Evolutionary conservation across 2,888 invertebrate genomes (phyloP), one percentile per base, ranked within the genome.

Genomic region (Parapristionchus giblindavisi): DNA sequence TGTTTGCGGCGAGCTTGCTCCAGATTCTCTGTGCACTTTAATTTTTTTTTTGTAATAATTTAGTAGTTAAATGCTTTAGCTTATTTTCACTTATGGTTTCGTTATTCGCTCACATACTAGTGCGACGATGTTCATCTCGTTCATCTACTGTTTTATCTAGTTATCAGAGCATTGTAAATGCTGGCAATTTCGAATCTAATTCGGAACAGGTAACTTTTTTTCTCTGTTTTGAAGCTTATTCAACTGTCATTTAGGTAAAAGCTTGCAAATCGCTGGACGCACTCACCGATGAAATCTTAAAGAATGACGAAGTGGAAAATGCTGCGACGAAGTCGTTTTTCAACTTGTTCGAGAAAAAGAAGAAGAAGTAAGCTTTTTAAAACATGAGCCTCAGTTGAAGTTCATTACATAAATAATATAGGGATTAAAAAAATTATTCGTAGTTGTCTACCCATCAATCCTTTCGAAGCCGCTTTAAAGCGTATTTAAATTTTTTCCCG

Each of bases 291-390:
- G 54, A 70, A 14, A 38, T 70, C 24, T 6, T 70, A 17, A 56
- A 54, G 11, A 29, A 70, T 36, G 56, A 36, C 21, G 24, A 70
- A 1, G 56, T 29, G 11, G 17, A 29, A 8, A 24, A 17, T 14
- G 21, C n/a, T 8, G 21, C 34, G 8, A 24, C 3, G 11, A 38
- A 52, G 38, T 54, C 70, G 11, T 43, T 77, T 11, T 61, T 65
- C 17, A 66, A 63, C 48, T 36, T 79, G 1, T 79, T 81, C 48
- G 40, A 56, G 58, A 70, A 65, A 21, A 24, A 34, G 34, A 75
- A 77, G 27, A 75, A 60, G 21, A 17, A 51, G 27, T 51, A 14
- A 17, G 14, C n/a, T 51, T 51, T 51, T 51, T 51, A n/a, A 17
- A 17, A 17, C n/a, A 51, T 17, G 21, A 51, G 51, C 14, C 14